These are phyloP conservation scores for Atopsyche davidsoni DNA, from an alignment of 1,140 invertebrate species.

Conservation along the genomic window DNA sequence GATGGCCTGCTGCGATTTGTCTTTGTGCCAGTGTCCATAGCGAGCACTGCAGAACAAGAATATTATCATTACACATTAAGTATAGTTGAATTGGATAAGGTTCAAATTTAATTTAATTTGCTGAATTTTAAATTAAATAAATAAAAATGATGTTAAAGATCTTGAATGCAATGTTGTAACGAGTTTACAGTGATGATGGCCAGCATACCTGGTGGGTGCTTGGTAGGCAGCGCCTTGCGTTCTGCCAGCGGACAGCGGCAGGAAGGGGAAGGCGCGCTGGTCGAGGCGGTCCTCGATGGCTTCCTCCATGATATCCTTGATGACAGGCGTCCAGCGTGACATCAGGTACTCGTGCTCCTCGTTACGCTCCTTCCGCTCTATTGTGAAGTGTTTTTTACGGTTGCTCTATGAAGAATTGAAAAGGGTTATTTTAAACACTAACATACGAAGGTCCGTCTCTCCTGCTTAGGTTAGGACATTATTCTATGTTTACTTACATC, in stretches of 20 bases:
- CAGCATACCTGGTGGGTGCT: conserved; percentile 79
- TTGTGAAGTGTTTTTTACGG: conserved; percentile 77
- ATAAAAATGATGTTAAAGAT: too few species aligned
- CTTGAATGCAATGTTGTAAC: too few species aligned
- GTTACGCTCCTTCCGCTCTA: conserved; percentile 88
- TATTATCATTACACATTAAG: too few species aligned
- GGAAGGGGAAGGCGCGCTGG: conserved; percentile 92
- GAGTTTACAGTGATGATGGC: too few species aligned
- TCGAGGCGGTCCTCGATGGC: conserved; percentile 96
- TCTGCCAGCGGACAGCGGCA: conserved; percentile 91
- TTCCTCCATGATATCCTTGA: conserved; percentile 96
- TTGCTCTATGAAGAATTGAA: conserved; percentile 55
- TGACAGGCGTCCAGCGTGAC: conserved; percentile 97
- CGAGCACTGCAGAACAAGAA: conserved; percentile 65
- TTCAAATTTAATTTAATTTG: too few species aligned
- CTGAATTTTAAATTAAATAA: too few species aligned
- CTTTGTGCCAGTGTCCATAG: conserved; percentile 99
- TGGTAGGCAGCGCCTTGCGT: conserved; percentile 81
- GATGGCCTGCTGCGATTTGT: conserved; percentile 83
- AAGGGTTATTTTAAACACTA: background rate
- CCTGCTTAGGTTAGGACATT: too few species aligned
- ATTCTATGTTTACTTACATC: conserved; percentile 80
- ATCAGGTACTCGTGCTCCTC: conserved; percentile 98
- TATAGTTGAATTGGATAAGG: too few species aligned
- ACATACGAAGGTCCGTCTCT: too few species aligned